A percentile compares a stretch with the other conserved stretches of the same genome.
These are phyloP conservation scores for Atethmia centrago DNA, from an alignment of 2,888 invertebrate species.

Conservation along the genomic window DNA sequence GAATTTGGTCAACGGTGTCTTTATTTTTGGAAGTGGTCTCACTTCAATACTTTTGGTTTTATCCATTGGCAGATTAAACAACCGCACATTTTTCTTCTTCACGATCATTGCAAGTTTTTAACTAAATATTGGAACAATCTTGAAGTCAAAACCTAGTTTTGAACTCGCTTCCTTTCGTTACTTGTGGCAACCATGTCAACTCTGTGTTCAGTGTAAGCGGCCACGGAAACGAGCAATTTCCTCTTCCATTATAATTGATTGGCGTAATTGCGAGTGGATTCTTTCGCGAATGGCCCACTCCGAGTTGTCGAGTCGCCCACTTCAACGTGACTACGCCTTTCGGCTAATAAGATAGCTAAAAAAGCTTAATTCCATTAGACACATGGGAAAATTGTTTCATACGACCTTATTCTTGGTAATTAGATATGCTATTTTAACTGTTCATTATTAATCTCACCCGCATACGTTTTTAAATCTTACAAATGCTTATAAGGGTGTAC, in stretches of 20 bases:
- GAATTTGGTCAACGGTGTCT: not conserved
- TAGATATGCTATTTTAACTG: constrained; percentile 37
- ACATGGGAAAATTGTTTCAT: constrained; percentile 45
- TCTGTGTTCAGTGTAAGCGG: constrained; percentile 76
- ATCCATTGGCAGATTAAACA: constrained; percentile 3
- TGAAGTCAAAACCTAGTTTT: not conserved
- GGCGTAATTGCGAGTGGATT: constrained; percentile 88
- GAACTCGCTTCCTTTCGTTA: constrained; percentile 35
- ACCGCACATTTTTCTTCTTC: not conserved
- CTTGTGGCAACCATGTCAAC: constrained; percentile 64
- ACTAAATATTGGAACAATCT: not conserved
- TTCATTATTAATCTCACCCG: constrained; percentile 58
- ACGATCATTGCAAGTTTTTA: not conserved
- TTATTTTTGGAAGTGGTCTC: not conserved
- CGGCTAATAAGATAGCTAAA: constrained; percentile 53
- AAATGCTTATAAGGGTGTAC: constrained; percentile 38
- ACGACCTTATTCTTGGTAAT: constrained; percentile 34
- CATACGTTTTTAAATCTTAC: constrained; percentile 47
- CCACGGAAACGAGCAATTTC: constrained; percentile 88
- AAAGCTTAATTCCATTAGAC: constrained; percentile 57
- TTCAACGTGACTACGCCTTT: constrained; percentile 62
- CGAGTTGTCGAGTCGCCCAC: constrained; percentile 52
- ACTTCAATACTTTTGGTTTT: constrained; percentile 1
- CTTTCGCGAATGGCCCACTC: constrained; percentile 79
- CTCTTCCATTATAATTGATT: constrained; percentile 89